Evolutionary conservation across 2,797 vertebrate species (phyloP).

Genomic region (Eulemur albifrons): DNA sequence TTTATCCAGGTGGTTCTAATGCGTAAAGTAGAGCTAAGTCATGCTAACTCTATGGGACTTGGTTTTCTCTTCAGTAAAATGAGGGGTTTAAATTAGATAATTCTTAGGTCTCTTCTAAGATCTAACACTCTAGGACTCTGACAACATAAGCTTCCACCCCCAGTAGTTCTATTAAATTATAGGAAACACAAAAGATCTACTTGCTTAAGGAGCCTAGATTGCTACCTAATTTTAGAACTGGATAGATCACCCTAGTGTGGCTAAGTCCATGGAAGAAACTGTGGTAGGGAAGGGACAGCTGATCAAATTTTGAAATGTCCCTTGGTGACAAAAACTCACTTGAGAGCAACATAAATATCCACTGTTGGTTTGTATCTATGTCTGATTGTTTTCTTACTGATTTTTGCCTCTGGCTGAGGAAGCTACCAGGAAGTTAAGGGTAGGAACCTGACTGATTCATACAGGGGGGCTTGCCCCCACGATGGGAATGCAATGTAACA

Average conservation of each 20-base stretch:
- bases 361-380: neutral
- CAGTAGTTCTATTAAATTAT: neutral
- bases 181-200: neutral
- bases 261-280: neutral
- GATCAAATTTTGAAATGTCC: neutral
- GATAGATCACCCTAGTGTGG: neutral
- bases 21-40: neutral
- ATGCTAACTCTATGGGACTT: neutral
- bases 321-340: neutral
- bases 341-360: neutral
- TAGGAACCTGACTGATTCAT: neutral
- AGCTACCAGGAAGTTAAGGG: neutral
- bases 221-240: neutral
- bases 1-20: neutral
- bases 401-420: neutral
- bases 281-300: neutral
- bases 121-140: neutral
- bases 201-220: neutral
- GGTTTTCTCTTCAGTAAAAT: neutral
- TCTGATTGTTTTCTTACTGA: neutral
- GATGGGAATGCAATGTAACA: neutral
- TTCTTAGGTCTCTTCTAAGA: neutral
- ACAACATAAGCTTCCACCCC: neutral
- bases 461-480: neutral
- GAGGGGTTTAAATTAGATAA: neutral